These are phyloP conservation scores for Zygaena filipendulae DNA, from an alignment of 2,888 invertebrate species.

Conservation along the genomic window DNA sequence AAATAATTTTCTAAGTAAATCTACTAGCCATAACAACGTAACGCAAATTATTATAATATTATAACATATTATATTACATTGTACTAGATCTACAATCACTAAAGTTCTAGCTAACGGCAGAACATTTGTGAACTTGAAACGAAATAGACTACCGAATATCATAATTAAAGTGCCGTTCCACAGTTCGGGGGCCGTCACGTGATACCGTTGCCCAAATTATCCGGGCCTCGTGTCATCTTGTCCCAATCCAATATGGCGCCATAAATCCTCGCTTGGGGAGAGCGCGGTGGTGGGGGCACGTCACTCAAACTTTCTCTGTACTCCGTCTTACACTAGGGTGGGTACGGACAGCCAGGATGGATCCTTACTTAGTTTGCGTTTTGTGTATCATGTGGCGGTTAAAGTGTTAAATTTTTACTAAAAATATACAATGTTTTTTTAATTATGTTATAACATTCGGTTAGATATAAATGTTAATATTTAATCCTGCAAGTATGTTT, in stretches of 20 bases:
- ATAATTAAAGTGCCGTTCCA: slow-evolving; percentile 66
- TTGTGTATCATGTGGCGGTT: slow-evolving; percentile 20
- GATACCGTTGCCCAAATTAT: slow-evolving; percentile 68
- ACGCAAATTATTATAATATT: too few relatives aligned
- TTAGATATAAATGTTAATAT: too few relatives aligned
- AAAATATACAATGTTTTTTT: too few relatives aligned
- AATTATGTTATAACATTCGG: too few relatives aligned
- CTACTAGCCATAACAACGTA: too few relatives aligned
- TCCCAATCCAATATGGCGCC: slow-evolving; percentile 70
- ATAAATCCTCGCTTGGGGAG: slow-evolving; percentile 58
- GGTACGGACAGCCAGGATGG: slow-evolving; percentile 54
- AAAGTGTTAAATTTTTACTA: too few relatives aligned
- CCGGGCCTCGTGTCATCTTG: slow-evolving; percentile 68
- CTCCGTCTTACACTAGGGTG: slow-evolving; percentile 63
- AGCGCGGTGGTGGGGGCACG: slow-evolving; percentile 53
- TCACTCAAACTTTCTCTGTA: slow-evolving; percentile 69
- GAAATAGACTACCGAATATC: slow-evolving; percentile 45
- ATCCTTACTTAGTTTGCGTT: slow-evolving; percentile 31
- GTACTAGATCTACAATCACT: too few relatives aligned
- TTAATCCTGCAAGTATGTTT: too few relatives aligned
- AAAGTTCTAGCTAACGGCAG: too few relatives aligned
- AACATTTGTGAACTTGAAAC: slow-evolving; percentile 19
- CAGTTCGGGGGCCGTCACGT: slow-evolving; percentile 55
- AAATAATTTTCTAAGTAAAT: too few relatives aligned
- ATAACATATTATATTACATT: too few relatives aligned